phyloP scores from a whole-genome alignment of 2,888 invertebrate species.

The Lithophane ornitopus region DNA sequence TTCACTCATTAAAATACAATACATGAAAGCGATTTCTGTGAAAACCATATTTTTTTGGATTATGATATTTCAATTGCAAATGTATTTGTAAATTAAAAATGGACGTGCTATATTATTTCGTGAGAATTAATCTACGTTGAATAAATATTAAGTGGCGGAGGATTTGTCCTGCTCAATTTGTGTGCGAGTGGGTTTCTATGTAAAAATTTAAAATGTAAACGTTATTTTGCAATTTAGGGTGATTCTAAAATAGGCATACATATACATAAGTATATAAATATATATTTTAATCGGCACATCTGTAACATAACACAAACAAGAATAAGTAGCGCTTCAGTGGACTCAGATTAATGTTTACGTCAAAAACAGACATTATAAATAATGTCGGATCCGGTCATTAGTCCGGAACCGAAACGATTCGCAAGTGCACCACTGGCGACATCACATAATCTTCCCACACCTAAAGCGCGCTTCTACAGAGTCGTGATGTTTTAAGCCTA shows the following conservation, averaged over 20 bases:
- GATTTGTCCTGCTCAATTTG: conserved; percentile 9
- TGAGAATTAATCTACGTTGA: conserved; percentile 36
- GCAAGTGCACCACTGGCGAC: too few relatives aligned
- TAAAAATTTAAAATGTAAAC: conserved; percentile 1
- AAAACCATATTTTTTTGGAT: conserved; percentile 45
- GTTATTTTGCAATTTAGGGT: conserved; percentile 10
- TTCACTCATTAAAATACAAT: conserved; percentile 55
- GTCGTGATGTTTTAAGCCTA: too few relatives aligned
- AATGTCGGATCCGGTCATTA: too few relatives aligned
- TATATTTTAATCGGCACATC: neutral
- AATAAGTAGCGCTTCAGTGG: neutral
- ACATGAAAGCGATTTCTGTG: conserved; percentile 46
- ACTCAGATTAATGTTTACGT: neutral
- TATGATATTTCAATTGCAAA: conserved; percentile 59
- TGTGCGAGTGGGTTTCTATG: conserved; percentile 1
- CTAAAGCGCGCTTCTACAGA: too few relatives aligned
- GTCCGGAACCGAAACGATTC: too few relatives aligned
- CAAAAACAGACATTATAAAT: too few relatives aligned
- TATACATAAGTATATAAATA: neutral
- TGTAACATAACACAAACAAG: neutral
- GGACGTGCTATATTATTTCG: conserved; percentile 42
- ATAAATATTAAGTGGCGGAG: conserved; percentile 37
- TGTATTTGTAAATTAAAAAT: conserved; percentile 55
- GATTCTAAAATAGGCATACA: neutral
- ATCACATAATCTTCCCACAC: too few relatives aligned